phyloP scores from a whole-genome alignment of 2,888 invertebrate species.

The Diadromus collaris region DNA sequence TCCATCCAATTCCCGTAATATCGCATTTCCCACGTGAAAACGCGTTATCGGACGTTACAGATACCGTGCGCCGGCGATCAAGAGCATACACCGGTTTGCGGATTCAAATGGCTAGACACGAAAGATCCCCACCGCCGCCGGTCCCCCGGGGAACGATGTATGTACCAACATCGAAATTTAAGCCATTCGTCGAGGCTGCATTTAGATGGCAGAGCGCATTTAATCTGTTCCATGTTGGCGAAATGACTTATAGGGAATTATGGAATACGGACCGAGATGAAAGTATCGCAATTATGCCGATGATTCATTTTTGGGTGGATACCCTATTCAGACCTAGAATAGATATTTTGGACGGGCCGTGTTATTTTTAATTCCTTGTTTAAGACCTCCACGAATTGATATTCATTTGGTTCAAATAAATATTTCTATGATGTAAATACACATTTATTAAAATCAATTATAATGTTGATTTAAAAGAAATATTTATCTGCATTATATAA shows the following conservation, averaged over 20 bases:
- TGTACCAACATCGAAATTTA: background rate
- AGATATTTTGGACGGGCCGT: background rate
- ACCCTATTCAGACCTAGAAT: background rate
- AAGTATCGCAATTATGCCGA: background rate
- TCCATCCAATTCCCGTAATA: slow-evolving; percentile 36
- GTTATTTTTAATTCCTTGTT: too few species aligned
- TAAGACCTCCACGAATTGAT: too few species aligned
- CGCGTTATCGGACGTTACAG: slow-evolving; percentile 19
- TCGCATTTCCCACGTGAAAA: slow-evolving; percentile 14
- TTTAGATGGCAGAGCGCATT: background rate
- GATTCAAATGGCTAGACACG: slow-evolving; percentile 5
- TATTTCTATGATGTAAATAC: too few species aligned
- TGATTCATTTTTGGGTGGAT: background rate
- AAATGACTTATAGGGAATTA: background rate
- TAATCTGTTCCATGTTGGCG: background rate
- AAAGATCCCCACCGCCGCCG: background rate
- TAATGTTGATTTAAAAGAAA: too few species aligned
- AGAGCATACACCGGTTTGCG: background rate
- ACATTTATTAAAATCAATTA: too few species aligned
- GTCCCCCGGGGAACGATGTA: background rate
- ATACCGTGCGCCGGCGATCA: slow-evolving; percentile 7
- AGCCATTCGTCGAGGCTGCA: background rate
- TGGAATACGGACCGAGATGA: background rate
- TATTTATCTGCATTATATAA: too few species aligned
- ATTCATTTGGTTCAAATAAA: too few species aligned